Conservation (phyloP, 2,113 vertebrate genomes). For the Oncorhynchus kisutch region DNA sequence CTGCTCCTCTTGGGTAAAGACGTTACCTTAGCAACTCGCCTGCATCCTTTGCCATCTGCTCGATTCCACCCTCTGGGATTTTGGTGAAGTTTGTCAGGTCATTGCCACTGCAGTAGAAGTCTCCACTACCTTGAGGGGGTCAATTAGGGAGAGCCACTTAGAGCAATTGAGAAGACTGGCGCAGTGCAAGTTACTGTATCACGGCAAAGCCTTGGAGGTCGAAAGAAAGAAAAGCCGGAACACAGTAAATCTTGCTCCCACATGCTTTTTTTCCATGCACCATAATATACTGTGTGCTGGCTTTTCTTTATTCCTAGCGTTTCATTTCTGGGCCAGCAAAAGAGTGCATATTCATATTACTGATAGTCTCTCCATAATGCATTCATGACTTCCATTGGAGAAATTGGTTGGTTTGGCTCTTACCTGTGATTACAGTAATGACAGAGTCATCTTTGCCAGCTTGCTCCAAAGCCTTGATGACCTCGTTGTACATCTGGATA, state of each 20-base stretch:
- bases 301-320: too few species aligned
- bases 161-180: too few species aligned
- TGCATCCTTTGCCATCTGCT: conserved; percentile 64
- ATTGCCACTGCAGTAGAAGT: conserved; percentile 93
- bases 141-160: too few species aligned
- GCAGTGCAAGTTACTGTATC: too few species aligned
- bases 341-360: too few species aligned
- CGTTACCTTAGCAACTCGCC: conserved; percentile 75
- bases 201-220: too few species aligned
- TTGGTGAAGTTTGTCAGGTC: conserved; percentile 84
- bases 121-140: conserved; percentile 80
- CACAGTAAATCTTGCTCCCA: too few species aligned
- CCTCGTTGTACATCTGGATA: conserved; percentile 89
- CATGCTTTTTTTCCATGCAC: too few species aligned
- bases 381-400: neutral
- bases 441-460: conserved; percentile 81
- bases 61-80: conserved; percentile 46
- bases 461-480: conserved; percentile 81
- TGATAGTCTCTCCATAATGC: too few species aligned
- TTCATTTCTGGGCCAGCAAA: too few species aligned
- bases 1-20: neutral
- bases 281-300: too few species aligned
- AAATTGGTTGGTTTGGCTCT: conserved; percentile 7
- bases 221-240: too few species aligned
- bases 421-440: conserved; percentile 89